phyloP scores from a whole-genome alignment of 1,140 invertebrate genomes.

The Drosophila lacertosa region DNA sequence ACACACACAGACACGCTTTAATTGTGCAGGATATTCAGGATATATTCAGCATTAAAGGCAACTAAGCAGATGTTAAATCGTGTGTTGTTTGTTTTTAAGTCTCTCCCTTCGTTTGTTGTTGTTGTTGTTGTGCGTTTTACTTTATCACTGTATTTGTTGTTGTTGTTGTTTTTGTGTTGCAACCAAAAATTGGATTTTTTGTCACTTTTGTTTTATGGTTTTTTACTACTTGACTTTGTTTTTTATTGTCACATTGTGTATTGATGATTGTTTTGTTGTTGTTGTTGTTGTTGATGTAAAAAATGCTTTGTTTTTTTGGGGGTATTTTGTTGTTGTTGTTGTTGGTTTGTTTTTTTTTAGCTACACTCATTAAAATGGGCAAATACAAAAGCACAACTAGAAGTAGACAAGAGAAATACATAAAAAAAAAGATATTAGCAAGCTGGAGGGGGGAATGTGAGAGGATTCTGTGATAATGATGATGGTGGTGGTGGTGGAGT shows the following conservation, averaged over 20 bases:
- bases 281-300: conserved; percentile 46
- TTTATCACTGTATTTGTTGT: conserved; percentile 31
- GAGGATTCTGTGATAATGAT: background rate
- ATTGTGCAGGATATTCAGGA: conserved; percentile 38
- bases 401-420: conserved; percentile 79
- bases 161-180: conserved; percentile 37
- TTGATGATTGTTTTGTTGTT: conserved; percentile 56
- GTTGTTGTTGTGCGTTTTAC: conserved; percentile 30
- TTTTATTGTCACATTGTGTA: conserved; percentile 79
- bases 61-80: conserved; percentile 30
- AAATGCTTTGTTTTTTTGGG: conserved; percentile 42
- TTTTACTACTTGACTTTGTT: conserved; percentile 41
- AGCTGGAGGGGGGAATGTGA: conserved; percentile 48
- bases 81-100: conserved; percentile 25
- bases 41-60: conserved; percentile 23
- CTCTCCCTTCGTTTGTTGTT: background rate
- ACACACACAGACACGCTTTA: conserved; percentile 39
- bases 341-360: conserved; percentile 50
- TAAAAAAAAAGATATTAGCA: conserved; percentile 79
- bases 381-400: conserved; percentile 82
- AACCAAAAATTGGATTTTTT: conserved; percentile 28
- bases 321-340: conserved; percentile 44
- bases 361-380: conserved; percentile 81
- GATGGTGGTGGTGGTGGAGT: background rate
- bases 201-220: conserved; percentile 6